phyloP scores from a whole-genome alignment of 2,113 vertebrate species.

The Sceloporus undulatus region DNA sequence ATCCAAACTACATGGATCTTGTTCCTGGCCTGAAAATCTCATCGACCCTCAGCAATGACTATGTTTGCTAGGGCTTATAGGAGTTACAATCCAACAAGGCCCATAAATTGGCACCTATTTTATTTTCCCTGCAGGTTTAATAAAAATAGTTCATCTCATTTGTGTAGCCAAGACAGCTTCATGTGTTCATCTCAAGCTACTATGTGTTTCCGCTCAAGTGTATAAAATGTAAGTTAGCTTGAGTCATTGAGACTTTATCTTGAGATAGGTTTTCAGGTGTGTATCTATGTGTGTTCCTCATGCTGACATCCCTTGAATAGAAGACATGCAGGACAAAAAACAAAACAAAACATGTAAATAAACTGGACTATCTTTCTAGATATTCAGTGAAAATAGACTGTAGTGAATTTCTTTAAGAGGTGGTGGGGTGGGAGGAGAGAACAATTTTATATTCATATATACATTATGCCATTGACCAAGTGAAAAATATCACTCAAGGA shows the following conservation, averaged over 20 bases:
- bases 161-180: not conserved
- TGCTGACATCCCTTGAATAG: not conserved
- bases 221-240: not conserved
- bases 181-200: not conserved
- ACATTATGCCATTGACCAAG: slow-evolving; percentile 56
- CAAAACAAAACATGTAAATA: not conserved
- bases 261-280: not conserved
- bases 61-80: no score
- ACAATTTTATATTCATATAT: slow-evolving; percentile 60
- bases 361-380: slow-evolving; percentile 49
- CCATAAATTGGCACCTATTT: no score
- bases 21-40: not conserved
- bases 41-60: no score
- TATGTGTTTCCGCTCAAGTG: not conserved
- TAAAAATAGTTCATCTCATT: not conserved
- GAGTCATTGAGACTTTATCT: not conserved
- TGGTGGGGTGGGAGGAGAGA: slow-evolving; percentile 7
- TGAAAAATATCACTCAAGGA: slow-evolving; percentile 47
- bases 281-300: not conserved
- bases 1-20: not conserved
- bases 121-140: not conserved
- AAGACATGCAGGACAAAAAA: not conserved
- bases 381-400: slow-evolving; percentile 58
- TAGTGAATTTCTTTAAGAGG: slow-evolving; percentile 42
- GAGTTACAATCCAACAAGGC: no score